These are phyloP conservation scores for Drosophila planitibia DNA, from an alignment of 2,888 invertebrate genomes.

Conservation along the genomic window DNA sequence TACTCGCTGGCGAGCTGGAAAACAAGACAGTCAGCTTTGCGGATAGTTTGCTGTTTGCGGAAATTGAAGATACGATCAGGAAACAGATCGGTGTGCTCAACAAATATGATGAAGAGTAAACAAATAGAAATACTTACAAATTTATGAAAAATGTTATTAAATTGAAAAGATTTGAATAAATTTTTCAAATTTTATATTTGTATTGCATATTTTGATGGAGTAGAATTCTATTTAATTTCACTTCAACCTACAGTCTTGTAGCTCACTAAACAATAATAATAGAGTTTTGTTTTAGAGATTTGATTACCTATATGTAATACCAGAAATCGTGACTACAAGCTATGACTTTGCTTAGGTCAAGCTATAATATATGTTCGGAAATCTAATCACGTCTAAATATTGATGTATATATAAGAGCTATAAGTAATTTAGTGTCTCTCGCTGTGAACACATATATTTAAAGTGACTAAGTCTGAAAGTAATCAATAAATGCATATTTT, in stretches of 20 bases:
- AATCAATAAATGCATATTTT: background rate
- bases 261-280: background rate
- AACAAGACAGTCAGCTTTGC: conserved; percentile 89
- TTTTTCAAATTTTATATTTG: background rate
- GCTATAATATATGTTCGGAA: background rate
- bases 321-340: background rate
- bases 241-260: background rate
- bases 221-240: background rate
- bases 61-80: conserved; percentile 90
- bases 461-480: background rate
- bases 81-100: conserved; percentile 86
- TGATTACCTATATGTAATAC: background rate
- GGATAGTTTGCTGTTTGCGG: conserved; percentile 89
- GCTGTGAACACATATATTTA: background rate
- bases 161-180: background rate
- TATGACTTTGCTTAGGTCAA: conserved; percentile 28
- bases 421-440: background rate
- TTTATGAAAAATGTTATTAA: background rate
- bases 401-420: background rate
- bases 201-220: background rate
- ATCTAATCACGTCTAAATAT: background rate
- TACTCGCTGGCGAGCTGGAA: conserved; percentile 88
- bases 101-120: conserved; percentile 63
- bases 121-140: background rate
- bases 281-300: background rate